Evolutionary conservation across 2,888 invertebrate species (phyloP).

Genomic region (Cetonia aurata): DNA sequence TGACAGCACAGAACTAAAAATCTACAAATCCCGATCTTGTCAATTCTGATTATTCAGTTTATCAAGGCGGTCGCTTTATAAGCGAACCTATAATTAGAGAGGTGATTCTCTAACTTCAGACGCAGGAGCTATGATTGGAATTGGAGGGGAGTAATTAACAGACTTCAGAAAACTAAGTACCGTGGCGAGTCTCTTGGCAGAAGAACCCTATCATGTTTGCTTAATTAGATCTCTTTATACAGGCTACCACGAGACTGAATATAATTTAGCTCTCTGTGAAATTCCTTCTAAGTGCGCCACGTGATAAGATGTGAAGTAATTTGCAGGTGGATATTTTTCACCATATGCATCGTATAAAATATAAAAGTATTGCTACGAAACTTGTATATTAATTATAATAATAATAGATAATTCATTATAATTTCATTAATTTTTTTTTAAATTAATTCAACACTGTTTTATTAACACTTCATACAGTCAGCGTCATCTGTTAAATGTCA

Average conservation of each 20-base stretch:
- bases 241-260: slow-evolving; percentile 1
- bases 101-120: slow-evolving; percentile 23
- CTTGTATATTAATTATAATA: no score
- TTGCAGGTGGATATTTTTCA: no score
- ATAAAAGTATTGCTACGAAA: no score
- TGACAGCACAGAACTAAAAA: no score
- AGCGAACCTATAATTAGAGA: slow-evolving; percentile 16
- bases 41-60: slow-evolving; percentile 18
- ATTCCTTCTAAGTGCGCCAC: neutral
- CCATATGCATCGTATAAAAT: no score
- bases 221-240: slow-evolving; percentile 20
- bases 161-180: slow-evolving; percentile 16
- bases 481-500: no score
- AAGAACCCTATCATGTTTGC: slow-evolving; percentile 17
- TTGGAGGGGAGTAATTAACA: slow-evolving; percentile 28
- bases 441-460: no score
- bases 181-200: slow-evolving; percentile 8
- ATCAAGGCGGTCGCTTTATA: neutral
- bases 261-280: slow-evolving; percentile 4
- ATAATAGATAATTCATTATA: no score
- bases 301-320: no score
- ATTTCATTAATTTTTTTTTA: no score
- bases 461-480: no score
- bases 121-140: slow-evolving; percentile 22
- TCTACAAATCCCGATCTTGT: neutral